Evolutionary conservation across 2,113 vertebrate species (phyloP), one percentile per base, ranked within the genome.

Genomic region (Herpailurus yagouaroundi): DNA sequence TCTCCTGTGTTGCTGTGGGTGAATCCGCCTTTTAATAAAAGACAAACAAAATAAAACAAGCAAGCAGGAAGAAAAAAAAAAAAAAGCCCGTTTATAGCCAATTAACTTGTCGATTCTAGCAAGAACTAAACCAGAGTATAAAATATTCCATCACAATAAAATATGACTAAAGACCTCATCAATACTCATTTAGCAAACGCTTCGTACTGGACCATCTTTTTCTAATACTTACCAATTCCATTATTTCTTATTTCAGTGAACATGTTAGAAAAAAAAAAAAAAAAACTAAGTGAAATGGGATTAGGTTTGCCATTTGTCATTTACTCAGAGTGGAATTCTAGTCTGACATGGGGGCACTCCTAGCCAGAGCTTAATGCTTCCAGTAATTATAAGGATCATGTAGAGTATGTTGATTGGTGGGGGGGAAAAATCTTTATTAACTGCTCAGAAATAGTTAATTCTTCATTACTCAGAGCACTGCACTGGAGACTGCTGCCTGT

Each of bases 401-500:
- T 97, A 98, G 97, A 95, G 55, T 96, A 98, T 98, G 95, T 94
- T 98, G 98, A 98, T 97, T 98, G 97, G 97, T 98, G 94, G 79
- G 91, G 88, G 92, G 68, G 90, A 97, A 94, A 98, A 98, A 97
- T 98, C 98, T 98, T 99, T 98, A 98, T 98, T 98, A 98, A 98
- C 98, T 98, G 98, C 97, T 98, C 98, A 97, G 97, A 99, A 99
- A 99, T 97, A 98, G 98, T 99, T 98, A 98, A 98, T 98, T 99
- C 89, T 95, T 98, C 98, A 98, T 98, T 98, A 99, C 96, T 97
- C 93, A 97, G 98, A 98, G 98, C 89, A 68, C 86, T 95, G 95
- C 98, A 98, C 87, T 88, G 97, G 96, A 97, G 93, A 63, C 96
- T 98, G 89, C 96, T 98, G 96, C 94, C 92, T 97, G 81, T 97